Conservation (phyloP, 2,888 invertebrate genomes). For the Noctua pronuba region DNA sequence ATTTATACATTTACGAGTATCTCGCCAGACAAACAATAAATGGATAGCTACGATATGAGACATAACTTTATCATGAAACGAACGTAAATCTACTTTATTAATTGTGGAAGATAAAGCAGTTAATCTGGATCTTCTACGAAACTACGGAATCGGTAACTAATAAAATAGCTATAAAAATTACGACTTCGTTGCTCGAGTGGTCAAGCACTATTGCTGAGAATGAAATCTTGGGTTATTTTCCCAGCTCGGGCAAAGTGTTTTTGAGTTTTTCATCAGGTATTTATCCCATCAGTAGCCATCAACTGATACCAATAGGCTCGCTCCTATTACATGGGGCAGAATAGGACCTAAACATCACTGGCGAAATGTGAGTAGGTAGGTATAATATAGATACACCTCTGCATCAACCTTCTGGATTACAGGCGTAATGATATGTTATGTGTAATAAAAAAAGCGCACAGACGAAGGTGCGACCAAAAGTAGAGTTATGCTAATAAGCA, state of each 20-base stretch:
- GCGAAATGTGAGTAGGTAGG: neutral
- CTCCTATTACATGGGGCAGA: neutral
- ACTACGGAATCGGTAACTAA: neutral
- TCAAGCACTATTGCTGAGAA: neutral
- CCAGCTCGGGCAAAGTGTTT: neutral
- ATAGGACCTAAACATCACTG: neutral
- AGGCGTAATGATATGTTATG: neutral
- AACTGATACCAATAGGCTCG: neutral
- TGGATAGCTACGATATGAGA: neutral
- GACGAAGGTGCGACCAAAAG: neutral
- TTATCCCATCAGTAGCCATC: neutral
- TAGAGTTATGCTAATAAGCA: slow-evolving; percentile 14
- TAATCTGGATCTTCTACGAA: neutral
- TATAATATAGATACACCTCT: neutral
- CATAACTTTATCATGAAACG: slow-evolving; percentile 14
- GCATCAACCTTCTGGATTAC: neutral
- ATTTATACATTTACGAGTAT: slow-evolving; percentile 40
- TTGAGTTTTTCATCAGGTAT: neutral
- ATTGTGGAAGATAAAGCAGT: neutral
- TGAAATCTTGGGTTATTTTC: neutral
- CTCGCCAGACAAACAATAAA: slow-evolving; percentile 27
- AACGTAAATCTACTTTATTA: neutral
- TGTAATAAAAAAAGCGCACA: neutral
- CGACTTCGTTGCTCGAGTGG: neutral
- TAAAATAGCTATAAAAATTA: neutral